A percentile compares a stretch with the other conserved stretches of the same genome.
Conservation (phyloP, 2,113 vertebrate species). For the Mixornis gularis region DNA sequence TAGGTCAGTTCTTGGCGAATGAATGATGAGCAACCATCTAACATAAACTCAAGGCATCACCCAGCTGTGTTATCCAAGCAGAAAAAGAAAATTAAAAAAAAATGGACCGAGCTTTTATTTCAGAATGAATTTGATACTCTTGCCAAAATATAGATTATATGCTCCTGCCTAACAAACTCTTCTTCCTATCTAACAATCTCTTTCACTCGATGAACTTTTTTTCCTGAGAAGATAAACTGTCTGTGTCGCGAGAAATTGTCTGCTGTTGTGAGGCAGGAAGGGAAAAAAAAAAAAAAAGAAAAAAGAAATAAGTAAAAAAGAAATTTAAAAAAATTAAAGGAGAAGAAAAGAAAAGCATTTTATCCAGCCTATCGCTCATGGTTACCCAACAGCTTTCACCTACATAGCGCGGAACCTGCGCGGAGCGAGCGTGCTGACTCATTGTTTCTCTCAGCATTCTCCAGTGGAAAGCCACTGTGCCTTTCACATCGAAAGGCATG, state of each 20-base stretch:
- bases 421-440: neutral
- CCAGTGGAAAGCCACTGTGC: neutral
- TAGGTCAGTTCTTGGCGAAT: slow-evolving; percentile 74
- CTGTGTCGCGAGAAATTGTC: neutral
- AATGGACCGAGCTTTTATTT: slow-evolving; percentile 69
- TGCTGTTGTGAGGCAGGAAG: rapidly evolving
- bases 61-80: slow-evolving; percentile 72
- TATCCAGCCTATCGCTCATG: neutral
- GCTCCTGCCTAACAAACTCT: neutral
- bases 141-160: slow-evolving; percentile 63
- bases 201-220: neutral
- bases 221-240: neutral
- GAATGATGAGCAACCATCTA: slow-evolving; percentile 71
- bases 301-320: rapidly evolving
- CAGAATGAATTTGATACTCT: slow-evolving; percentile 62
- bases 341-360: neutral
- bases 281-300: rapidly evolving
- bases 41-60: slow-evolving; percentile 61
- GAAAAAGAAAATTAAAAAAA: slow-evolving; percentile 39
- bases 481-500: neutral
- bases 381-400: neutral
- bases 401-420: neutral
- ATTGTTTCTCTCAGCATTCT: neutral
- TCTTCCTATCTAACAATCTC: neutral
- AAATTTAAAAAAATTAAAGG: too few species aligned